A percentile compares a stretch with the other conserved stretches of the same genome.
These are phyloP conservation scores for Thymelicus acteon DNA, from an alignment of 2,888 invertebrate species.

Conservation along the genomic window DNA sequence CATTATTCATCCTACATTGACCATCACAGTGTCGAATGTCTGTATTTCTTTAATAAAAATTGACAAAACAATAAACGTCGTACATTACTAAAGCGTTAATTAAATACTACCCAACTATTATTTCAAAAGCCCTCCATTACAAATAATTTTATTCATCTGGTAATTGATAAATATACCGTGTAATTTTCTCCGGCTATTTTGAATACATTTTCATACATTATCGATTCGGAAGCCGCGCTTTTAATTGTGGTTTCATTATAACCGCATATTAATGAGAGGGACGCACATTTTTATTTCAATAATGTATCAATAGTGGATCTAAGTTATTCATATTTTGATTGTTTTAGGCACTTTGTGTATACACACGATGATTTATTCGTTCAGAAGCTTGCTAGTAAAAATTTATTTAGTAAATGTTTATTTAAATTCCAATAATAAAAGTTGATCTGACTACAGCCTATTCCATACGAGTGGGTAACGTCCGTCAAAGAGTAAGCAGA, in stretches of 20 bases:
- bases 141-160: constrained; percentile 40
- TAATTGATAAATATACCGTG: constrained; percentile 60
- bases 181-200: constrained; percentile 61
- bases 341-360: background rate
- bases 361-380: background rate
- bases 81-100: too few species aligned
- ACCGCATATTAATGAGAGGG: constrained; percentile 21
- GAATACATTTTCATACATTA: constrained; percentile 68
- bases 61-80: too few species aligned
- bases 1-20: too few species aligned
- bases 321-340: constrained; percentile 7
- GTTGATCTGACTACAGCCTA: too few species aligned
- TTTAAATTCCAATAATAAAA: background rate
- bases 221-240: constrained; percentile 55
- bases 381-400: background rate
- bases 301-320: constrained; percentile 6
- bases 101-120: constrained; percentile 13
- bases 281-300: constrained; percentile 22
- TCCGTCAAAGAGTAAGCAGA: too few species aligned
- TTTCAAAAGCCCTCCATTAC: constrained; percentile 17
- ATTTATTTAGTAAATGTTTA: background rate
- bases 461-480: too few species aligned
- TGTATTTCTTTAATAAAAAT: too few species aligned
- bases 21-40: too few species aligned
- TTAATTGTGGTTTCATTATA: constrained; percentile 32